Evolutionary conservation across 2,113 vertebrate species (phyloP).

Genomic region (Salvelinus fontinalis): DNA sequence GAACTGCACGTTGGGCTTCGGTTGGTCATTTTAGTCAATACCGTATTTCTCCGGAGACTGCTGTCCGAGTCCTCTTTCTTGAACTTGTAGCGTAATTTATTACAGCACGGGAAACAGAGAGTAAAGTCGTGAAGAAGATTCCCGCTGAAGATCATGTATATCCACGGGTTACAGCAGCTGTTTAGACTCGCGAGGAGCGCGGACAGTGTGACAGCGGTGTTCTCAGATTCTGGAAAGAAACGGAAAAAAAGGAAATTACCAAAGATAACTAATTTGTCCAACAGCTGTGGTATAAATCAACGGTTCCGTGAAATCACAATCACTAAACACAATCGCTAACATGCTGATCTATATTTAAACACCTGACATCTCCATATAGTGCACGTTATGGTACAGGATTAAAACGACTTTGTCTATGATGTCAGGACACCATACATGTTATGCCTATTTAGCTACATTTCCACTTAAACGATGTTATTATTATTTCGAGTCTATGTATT

Average conservation of each 20-base stretch:
- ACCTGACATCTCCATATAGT: too few relatives aligned
- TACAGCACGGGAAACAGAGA: constrained; percentile 82
- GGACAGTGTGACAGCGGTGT: constrained; percentile 85
- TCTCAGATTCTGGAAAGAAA: constrained; percentile 83
- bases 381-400: too few relatives aligned
- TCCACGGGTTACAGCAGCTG: constrained; percentile 98
- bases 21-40: constrained; percentile 80
- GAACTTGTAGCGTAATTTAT: constrained; percentile 65
- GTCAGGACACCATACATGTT: too few relatives aligned
- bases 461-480: too few relatives aligned
- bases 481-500: too few relatives aligned
- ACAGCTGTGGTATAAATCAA: neutral
- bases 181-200: constrained; percentile 92
- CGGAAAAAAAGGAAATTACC: constrained; percentile 23
- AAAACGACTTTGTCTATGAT: too few relatives aligned
- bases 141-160: constrained; percentile 98
- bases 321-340: neutral
- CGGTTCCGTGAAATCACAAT: neutral
- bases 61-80: constrained; percentile 91
- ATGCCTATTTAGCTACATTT: too few relatives aligned
- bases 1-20: constrained; percentile 83
- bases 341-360: neutral
- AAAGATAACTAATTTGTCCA: neutral
- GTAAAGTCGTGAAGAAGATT: constrained; percentile 91
- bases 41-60: constrained; percentile 81